phyloP scores from a whole-genome alignment of 2,113 vertebrate species.

The Ranitomeya imitator region DNA sequence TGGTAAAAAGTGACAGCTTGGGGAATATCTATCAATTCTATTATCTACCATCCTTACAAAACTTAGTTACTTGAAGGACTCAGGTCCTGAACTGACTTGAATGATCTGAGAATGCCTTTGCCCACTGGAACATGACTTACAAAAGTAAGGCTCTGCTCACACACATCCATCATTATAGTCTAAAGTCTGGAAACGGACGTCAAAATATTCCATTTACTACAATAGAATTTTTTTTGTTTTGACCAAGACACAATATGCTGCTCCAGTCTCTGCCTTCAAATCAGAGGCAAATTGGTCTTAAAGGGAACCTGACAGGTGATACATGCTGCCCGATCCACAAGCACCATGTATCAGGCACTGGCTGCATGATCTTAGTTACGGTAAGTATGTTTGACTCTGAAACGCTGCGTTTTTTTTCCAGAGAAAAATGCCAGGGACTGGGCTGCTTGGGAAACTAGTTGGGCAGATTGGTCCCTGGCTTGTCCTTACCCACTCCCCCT shows the following conservation, averaged over 20 bases:
- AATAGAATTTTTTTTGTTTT: neutral
- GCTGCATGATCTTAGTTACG: too few relatives aligned
- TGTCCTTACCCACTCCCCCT: too few relatives aligned
- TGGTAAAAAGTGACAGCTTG: neutral
- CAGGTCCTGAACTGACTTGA: neutral
- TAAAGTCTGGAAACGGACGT: neutral
- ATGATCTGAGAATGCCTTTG: neutral
- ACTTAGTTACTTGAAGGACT: conserved; percentile 2
- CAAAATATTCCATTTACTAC: neutral
- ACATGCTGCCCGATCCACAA: too few relatives aligned
- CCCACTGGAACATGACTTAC: neutral
- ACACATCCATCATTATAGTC: neutral
- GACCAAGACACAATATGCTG: neutral
- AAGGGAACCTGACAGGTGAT: too few relatives aligned
- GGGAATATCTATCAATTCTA: neutral
- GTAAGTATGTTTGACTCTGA: too few relatives aligned
- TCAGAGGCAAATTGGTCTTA: neutral
- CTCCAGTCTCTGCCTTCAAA: neutral
- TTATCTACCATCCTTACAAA: neutral
- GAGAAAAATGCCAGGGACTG: too few relatives aligned
- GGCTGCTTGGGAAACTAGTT: too few relatives aligned
- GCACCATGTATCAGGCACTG: too few relatives aligned
- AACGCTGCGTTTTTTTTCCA: too few relatives aligned
- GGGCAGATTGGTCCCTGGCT: too few relatives aligned
- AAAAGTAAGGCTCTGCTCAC: neutral